Base-by-base conservation (phyloP, 2,797 vertebrate species). In the Acanthurus lineatus region DNA sequence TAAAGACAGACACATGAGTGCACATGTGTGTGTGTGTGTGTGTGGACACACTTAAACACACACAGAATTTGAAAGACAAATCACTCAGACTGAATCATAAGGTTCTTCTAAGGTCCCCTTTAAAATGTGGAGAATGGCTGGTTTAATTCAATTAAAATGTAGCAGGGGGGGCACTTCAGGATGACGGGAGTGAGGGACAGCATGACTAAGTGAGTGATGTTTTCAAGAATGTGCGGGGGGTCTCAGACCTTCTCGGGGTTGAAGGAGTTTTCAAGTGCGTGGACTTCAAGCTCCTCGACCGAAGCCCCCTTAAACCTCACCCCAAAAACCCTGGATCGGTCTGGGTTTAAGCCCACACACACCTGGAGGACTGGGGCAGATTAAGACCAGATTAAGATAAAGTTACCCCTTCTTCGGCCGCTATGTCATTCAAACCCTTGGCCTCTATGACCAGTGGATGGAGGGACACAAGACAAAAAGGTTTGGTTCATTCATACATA, bases 381-480 rank as follows among this genome's bases (percentile, higher is more conserved):
- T 88, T 94, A 94, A 90, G 82, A 82, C 90, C 89, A 96, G 95
- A 96, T 96, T 96, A 95, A 96, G 95, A 94, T 96, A 95, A 91
- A 90, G 93, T 95, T 94, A 93, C 93, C 87, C 89, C 91, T 88
- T 90, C 86, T 92, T 86, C 66, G 83, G 92, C 74, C 91, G 87
- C 93, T 85, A 89, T 94, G 95, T 91, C 93, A 96, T 90, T 93
- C 94, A 94, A 94, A 93, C 90, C 91, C 87, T 64, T 68, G 89
- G 90, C 85, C 79, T 89, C 81, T 88, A 10, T 69, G 82, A 88
- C 74, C 82, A 80, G 48, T 87, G 86, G 77, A 83, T 69, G 68
- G 75, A 77, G 79, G 86, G 73, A 91, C 88, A 87, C 85, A 82
- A 92, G 89, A 67, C 84, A 88, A 91, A 90, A 90, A 88, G 91